Evolutionary conservation across 2,113 vertebrate genomes (phyloP), one percentile per base, ranked within the genome.

Genomic region (Telmatochromis bifrenatus): DNA sequence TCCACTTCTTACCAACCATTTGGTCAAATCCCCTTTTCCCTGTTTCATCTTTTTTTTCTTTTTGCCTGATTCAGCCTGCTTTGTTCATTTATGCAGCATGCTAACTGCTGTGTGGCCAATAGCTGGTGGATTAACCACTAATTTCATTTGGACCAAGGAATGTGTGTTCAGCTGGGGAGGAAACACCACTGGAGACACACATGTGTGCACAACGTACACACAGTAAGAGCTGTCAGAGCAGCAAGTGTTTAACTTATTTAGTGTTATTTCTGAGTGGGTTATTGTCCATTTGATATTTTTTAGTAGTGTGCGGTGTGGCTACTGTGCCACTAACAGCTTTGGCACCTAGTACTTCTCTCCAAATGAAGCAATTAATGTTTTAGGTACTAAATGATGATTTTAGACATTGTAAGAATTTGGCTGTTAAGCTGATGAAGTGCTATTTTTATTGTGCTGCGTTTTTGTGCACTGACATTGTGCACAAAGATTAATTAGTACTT

Each of bases 71-170:
- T 87, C 51, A 9, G 5, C 47, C 58, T 7, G 70, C 58, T 92
- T 90, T 88, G 84, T 88, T 81, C 5, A 5, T 60, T 88, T 87
- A 82, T 90, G 79, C 83, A 33, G 79, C 62, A 56, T 68, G 83
- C 45, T 87, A 87, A 55, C 58, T 86, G 75, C 86, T 82, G 62
- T 85, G 77, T 85, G 87, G 83, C 90, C 90, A 93, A 91, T 89
- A 95, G 91, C 84, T 84, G 5, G 62, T 23, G 85, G 91, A 95
- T 94, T 94, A 94, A 73, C 82, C 14, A 14, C 84, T 95, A 88
- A 93, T 95, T 95, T 94, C 51, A 92, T 93, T 94, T 93, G 85
- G 82, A 82, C 77, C 9, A 4, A 79, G 81, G 81, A 90, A 86
- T 85, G 80, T 83, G 84, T 88, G 42, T 82, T 89, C 55, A 51